Base-by-base conservation (phyloP, 92 coral and sea anemone genomes). In the Epizoanthus fatuus region DNA sequence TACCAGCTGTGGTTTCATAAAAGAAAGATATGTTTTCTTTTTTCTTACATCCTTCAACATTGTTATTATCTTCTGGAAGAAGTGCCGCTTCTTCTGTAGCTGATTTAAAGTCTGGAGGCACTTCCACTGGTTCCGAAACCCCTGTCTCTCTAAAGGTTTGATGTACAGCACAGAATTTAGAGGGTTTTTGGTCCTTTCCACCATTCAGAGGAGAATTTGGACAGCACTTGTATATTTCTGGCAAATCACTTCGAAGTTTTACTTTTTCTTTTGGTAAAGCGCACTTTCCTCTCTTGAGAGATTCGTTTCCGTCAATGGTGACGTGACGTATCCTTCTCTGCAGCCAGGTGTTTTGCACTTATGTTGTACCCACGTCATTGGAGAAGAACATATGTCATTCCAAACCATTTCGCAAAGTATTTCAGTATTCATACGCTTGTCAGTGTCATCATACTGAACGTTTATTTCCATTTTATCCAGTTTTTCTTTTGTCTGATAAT, bases 161-260 rank as follows among this genome's bases (percentile, higher is more conserved):
- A 22, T 22, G 25, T 22, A 22, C 25, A 22, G 25, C 25, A 51
- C 92, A 88, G 42, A 93, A 88, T 88, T 88, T 91, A 35, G 93
- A 91, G 4, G 95, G 93, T n/a, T 63, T 75, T 58, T 93, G 86
- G 20, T 12, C 35, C 25, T 22, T 22, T 22, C 25, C 25, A 0
- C 25, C 25, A 22, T 22, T 22, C 25, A 22, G 25, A 22, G 86
- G 69, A 17, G 78, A 68, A 63, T 81, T 81, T 5, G 86, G 58
- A 25, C 86, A 81, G 44, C 86, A 81, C 37, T 35, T 2, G 59
- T 47, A 81, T 16, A 81, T 35, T 51, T 81, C 68, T 10, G 76
- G 86, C 7, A 81, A 64, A 19, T 81, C 77, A 11, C 68, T 7
- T 14, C 86, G 47, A 9, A 81, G 3, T 32, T 54, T 68, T 20